Evolutionary conservation across 2,113 vertebrate species (phyloP).

Genomic region (Chamaetylas fuelleborni): DNA sequence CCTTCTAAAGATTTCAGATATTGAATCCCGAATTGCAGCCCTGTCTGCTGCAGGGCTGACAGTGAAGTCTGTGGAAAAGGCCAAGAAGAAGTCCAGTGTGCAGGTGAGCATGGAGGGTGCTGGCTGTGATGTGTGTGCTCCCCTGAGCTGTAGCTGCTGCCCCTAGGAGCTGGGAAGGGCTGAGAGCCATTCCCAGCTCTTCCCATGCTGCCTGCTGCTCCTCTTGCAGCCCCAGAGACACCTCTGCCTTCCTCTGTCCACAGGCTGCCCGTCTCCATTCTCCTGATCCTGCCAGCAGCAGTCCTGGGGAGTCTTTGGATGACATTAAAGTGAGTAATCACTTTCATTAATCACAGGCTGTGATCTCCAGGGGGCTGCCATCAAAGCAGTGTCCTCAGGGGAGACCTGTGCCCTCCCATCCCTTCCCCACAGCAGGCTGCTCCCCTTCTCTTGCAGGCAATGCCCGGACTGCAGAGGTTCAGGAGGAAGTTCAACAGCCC

Average conservation of each 20-base stretch:
- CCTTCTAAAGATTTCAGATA: slow-evolving; percentile 81
- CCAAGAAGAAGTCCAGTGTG: slow-evolving; percentile 70
- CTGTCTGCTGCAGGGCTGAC: slow-evolving; percentile 82
- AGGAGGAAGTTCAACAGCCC: slow-evolving; percentile 57
- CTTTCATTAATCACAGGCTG: background rate
- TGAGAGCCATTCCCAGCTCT: background rate
- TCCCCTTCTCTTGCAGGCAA: slow-evolving; percentile 19
- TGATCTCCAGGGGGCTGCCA: background rate
- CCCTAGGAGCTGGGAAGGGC: background rate
- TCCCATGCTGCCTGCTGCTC: background rate
- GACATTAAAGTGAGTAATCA: slow-evolving; percentile 33
- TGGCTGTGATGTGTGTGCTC: rapidly evolving
- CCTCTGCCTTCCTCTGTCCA: background rate
- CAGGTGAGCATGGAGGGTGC: slow-evolving; percentile 31
- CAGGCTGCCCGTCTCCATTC: slow-evolving; percentile 43
- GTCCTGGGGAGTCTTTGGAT: background rate
- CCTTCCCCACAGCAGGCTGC: background rate
- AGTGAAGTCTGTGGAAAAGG: slow-evolving; percentile 56
- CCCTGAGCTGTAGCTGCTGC: background rate
- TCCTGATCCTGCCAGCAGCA: background rate
- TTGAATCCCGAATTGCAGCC: slow-evolving; percentile 87
- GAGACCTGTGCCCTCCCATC: background rate
- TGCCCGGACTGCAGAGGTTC: background rate
- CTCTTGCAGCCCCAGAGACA: background rate
- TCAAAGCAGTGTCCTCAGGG: background rate